Evolutionary conservation across 2,797 vertebrate genomes (phyloP), one percentile per base, ranked within the genome.

Genomic region (Jordanella pulchra): DNA sequence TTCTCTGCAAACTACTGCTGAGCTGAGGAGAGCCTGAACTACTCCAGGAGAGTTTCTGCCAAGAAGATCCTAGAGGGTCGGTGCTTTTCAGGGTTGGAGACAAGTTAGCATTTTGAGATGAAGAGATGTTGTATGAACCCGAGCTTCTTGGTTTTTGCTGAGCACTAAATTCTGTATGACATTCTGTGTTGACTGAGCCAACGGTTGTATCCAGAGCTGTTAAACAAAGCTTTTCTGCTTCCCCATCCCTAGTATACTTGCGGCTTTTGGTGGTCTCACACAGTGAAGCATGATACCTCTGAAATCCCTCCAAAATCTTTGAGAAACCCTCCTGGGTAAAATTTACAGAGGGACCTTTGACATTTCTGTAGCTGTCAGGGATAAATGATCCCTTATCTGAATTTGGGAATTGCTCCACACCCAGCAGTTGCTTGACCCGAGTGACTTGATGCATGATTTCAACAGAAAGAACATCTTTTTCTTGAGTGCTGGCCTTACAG

Each of bases 161-260:
- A 0, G 10, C 21, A n/a, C n/a, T n/a, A 86, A 54, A 60, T 48
- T 94, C 90, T 0, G 87, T 60, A 28, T 15, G 17, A 54, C 89
- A 91, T 32, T 84, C 55, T 0, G 93, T 93, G 64, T 92, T 87
- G 0, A 73, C 1, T 3, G 35, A 89, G 73, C 81, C 87, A 0
- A 94, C 93, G 56, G 95, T 95, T 0, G 97, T 98, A 76, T 92
- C 94, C 25, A 98, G 79, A 0, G 95, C 83, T 0, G 96, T 96
- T 75, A 98, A 90, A 76, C 97, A 99, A 27, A 89, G 67, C 50
- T 89, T 89, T 0, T 30, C 23, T 21, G 30, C 35, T 3, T 23
- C 58, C 58, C 64, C 74, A 0, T 58, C 82, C 0, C 7, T 2
- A 2, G 15, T 69, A 28, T 79, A 27, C 55, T 81, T 87, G 76